Evolutionary conservation across 2,113 vertebrate species (phyloP).

Genomic region (Caranx ignobilis): DNA sequence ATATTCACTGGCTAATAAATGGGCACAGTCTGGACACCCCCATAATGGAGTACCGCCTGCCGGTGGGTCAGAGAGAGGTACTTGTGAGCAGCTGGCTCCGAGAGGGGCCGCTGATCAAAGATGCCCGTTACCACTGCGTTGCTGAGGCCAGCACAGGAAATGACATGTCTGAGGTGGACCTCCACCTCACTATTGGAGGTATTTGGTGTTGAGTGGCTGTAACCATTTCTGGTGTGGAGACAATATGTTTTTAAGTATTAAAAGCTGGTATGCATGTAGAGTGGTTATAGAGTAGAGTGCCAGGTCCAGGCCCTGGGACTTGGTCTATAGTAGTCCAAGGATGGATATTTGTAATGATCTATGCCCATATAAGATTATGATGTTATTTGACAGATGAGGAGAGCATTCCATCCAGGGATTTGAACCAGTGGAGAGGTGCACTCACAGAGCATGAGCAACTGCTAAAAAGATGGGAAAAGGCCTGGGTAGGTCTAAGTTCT

Average conservation of each 20-base stretch:
- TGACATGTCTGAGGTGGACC: constrained; percentile 79
- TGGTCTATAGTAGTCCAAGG: background rate
- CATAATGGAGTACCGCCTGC: constrained; percentile 80
- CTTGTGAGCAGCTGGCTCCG: constrained; percentile 92
- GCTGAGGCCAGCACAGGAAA: constrained; percentile 84
- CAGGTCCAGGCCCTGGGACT: background rate
- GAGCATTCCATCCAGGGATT: constrained; percentile 83
- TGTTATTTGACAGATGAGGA: constrained; percentile 83
- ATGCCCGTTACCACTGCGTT: constrained; percentile 88
- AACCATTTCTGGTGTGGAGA: background rate
- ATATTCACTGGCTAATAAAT: constrained; percentile 90
- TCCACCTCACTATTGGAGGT: constrained; percentile 84
- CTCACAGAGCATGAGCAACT: constrained; percentile 87
- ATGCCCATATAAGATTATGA: constrained; percentile 31
- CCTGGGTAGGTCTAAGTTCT: constrained; percentile 85
- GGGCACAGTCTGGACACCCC: constrained; percentile 82
- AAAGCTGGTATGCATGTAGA: background rate
- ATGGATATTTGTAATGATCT: background rate
- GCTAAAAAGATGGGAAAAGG: constrained; percentile 90
- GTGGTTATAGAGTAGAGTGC: background rate
- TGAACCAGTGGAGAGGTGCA: constrained; percentile 88
- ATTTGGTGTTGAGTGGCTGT: constrained; percentile 37
- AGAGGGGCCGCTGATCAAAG: constrained; percentile 82
- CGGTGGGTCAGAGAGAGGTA: constrained; percentile 78
- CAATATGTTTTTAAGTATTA: background rate